These are phyloP conservation scores for Hemicentrotus pulcherrimus DNA, from an alignment of 35 echinoderm and acorn worm species.

Conservation along the genomic window DNA sequence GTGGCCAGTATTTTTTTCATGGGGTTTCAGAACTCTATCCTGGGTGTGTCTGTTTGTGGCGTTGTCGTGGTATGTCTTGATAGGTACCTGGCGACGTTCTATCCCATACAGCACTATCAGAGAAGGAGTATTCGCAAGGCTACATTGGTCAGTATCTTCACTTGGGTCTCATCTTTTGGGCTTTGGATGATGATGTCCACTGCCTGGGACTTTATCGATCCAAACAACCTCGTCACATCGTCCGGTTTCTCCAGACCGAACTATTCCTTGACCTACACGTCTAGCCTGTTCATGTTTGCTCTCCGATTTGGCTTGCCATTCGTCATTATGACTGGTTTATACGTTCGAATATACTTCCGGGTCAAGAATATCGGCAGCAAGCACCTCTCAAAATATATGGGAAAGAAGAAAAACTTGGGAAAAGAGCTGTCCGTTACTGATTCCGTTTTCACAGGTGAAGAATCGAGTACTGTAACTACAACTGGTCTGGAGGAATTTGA, in stretches of 20 bases:
- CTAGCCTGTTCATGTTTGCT: background rate
- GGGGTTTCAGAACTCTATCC: conserved; percentile 30
- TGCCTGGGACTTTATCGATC: background rate
- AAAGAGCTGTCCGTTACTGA: background rate
- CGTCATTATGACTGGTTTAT: background rate
- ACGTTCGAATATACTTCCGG: background rate
- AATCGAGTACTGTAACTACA: background rate
- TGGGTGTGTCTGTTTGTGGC: conserved; percentile 37
- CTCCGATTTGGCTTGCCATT: background rate
- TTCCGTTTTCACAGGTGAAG: background rate
- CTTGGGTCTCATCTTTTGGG: conserved; percentile 22
- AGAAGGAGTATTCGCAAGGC: conserved; percentile 6
- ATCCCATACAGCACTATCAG: conserved; percentile 49
- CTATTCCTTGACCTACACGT: background rate
- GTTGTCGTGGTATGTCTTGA: conserved; percentile 47
- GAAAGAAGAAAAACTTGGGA: background rate
- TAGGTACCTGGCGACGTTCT: conserved; percentile 55
- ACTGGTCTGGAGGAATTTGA: background rate
- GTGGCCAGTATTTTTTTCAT: background rate
- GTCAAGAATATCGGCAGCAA: background rate
- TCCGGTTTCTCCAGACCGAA: conserved; percentile 11
- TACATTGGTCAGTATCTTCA: background rate
- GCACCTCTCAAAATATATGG: background rate
- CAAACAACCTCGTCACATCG: background rate
- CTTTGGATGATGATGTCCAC: conserved; percentile 41